Evolutionary conservation across 2,888 invertebrate genomes (phyloP), one percentile per base, ranked within the genome.

Genomic region (Nymphalis c-album): DNA sequence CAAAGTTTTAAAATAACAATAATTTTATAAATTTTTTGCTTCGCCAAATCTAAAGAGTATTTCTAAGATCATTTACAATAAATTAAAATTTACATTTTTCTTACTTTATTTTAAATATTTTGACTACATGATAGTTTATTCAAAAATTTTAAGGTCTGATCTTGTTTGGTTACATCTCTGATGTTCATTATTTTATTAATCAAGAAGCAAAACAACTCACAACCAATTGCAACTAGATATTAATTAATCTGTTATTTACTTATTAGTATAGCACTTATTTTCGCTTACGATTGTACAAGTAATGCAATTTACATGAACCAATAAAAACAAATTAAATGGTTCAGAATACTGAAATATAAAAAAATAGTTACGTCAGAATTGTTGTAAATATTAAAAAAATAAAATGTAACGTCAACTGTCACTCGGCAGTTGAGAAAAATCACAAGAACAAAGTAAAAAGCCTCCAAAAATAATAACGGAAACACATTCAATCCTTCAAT

Each of bases 361-460:
- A 31, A 55, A n/a, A 31, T 17, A 8, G 1, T 26, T 31, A n/a
- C 17, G 7, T 22, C 7, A n/a, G 1, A 57, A 10, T 10, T 57
- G 13, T 57, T 57, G 57, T 57, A 57, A 40, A 57, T 7, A 40
- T 57, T 18, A 18, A 57, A 57, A 57, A 57, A 40, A 57, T 57
- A 35, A 18, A 35, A 57, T 18, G 7, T 35, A 35, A 35, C 16
- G 17, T 3, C 17, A 26, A 57, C n/a, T 48, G 16, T 63, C 57
- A 64, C 40, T 48, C 58, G 48, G 45, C 45, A 26, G 17, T 63
- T 47, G 47, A 63, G 26, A 35, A 31, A 63, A 47, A 63, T 63
- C 63, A 63, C 63, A 57, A 47, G 10, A 45, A 50, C 16, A 53
- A 57, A 57, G 57, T 57, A 40, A 57, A n/a, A 57, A 57, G 31